Conservation (phyloP, 2,888 invertebrate genomes). For the Caenorhabditis sulstoni region DNA sequence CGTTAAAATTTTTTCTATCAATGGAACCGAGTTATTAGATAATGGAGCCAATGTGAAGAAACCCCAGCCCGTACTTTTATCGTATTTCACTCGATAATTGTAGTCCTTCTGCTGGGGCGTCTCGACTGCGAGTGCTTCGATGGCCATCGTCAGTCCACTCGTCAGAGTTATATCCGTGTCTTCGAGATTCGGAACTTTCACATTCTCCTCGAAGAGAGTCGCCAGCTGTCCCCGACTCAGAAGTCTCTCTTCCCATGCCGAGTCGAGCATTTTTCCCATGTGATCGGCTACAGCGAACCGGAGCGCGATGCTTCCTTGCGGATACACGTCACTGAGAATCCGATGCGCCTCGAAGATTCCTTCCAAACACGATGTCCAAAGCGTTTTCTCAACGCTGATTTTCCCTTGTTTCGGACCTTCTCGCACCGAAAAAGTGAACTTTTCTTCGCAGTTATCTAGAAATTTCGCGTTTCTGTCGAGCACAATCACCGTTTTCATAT, state of each 20-base stretch:
- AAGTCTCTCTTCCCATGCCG: conserved; percentile 26
- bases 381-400: conserved; percentile 86
- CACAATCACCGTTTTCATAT: conserved; percentile 93
- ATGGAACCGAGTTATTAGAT: too few species aligned
- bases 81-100: conserved; percentile 28
- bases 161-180: conserved; percentile 17
- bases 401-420: conserved; percentile 46
- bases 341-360: conserved; percentile 95
- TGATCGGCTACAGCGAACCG: conserved; percentile 46
- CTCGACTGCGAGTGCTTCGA: conserved; percentile 47
- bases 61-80: conserved; percentile 14
- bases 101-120: conserved; percentile 24
- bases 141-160: conserved; percentile 46
- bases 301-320: neutral
- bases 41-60: too few species aligned
- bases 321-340: conserved; percentile 96
- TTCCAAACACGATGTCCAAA: conserved; percentile 97
- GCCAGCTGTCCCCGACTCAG: conserved; percentile 18
- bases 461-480: conserved; percentile 95
- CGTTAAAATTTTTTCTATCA: too few species aligned
- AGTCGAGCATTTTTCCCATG: conserved; percentile 44
- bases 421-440: conserved; percentile 38
- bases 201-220: conserved; percentile 5
- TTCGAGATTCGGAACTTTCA: conserved; percentile 1
- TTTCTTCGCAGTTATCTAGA: conserved; percentile 83